Evolutionary conservation across 2,888 invertebrate genomes (phyloP), one percentile per base, ranked within the genome.

Genomic region (Papilio gigon): DNA sequence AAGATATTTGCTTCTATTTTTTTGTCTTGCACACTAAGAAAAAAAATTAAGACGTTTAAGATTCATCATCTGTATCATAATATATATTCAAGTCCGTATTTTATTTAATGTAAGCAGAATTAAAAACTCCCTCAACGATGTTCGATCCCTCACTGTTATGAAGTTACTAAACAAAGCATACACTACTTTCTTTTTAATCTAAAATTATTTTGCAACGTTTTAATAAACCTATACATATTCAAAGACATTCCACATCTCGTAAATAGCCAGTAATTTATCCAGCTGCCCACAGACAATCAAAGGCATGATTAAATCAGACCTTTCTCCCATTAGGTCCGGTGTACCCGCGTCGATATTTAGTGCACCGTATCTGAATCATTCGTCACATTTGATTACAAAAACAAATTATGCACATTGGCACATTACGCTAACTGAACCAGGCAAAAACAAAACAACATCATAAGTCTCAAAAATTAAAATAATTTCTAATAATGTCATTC

Each of bases 311-410:
- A 59, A 60, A 66, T 60, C 47, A 60, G 37, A 66, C 66, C 66
- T 66, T 66, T 66, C 66, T 66, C 66, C 66, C n/a, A 66, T 66
- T 60, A 66, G 59, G 35, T 14, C 25, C 47, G 60, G 47, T 50
- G 22, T 20, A n/a, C 37, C 12, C 8, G 35, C 8, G 6, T 37
- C 11, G n/a, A 59, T 37, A 47, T 60, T 66, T 65, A 35, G 58
- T n/a, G 59, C 30, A 0, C 42, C 0, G 30, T 59, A 17, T 33
- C 35, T 22, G 4, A n/a, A 17, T 9, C 50, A 53, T 60, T 66
- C 60, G 59, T 50, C 27, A 66, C 47, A 59, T 20, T 66, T 50
- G 33, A 59, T 58, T 60, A 64, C 22, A 17, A 37, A 64, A 27
- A 64, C 35, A 37, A 33, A 47, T 50, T 53, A 35, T 22, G n/a